phyloP scores from a whole-genome alignment of 1,140 invertebrate species.

The Mycetomoellerius zeteki region DNA sequence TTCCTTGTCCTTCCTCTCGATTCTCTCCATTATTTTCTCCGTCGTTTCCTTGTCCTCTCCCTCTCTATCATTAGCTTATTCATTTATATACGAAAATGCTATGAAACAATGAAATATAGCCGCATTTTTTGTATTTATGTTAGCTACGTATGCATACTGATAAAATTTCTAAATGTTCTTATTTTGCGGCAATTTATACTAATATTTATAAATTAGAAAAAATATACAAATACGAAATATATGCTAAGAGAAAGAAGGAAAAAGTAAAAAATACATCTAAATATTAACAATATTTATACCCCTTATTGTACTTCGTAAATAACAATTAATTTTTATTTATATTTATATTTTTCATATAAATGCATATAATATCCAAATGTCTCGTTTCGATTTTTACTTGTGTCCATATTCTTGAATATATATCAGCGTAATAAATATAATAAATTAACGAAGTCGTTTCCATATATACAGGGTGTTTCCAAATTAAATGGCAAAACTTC shows the following conservation, averaged over 20 bases:
- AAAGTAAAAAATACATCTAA: neutral
- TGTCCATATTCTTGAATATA: neutral
- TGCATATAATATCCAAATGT: neutral
- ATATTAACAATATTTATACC: neutral
- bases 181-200: neutral
- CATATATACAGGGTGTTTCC: too few species aligned
- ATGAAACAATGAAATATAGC: neutral
- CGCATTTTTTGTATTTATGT: neutral
- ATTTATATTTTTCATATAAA: slow-evolving; percentile 2
- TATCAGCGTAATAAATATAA: neutral
- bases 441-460: neutral
- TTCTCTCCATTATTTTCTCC: too few species aligned
- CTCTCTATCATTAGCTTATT: neutral
- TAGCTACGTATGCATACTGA: neutral
- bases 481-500: too few species aligned
- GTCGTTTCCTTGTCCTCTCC: too few species aligned
- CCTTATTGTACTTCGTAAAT: neutral
- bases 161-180: neutral
- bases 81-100: neutral
- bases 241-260: neutral
- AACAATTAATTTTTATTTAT: neutral
- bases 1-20: too few species aligned
- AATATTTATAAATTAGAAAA: neutral
- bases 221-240: neutral
- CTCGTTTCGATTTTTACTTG: neutral